Evolutionary conservation across 1,140 invertebrate genomes (phyloP).

Genomic region (Bombus polaris): DNA sequence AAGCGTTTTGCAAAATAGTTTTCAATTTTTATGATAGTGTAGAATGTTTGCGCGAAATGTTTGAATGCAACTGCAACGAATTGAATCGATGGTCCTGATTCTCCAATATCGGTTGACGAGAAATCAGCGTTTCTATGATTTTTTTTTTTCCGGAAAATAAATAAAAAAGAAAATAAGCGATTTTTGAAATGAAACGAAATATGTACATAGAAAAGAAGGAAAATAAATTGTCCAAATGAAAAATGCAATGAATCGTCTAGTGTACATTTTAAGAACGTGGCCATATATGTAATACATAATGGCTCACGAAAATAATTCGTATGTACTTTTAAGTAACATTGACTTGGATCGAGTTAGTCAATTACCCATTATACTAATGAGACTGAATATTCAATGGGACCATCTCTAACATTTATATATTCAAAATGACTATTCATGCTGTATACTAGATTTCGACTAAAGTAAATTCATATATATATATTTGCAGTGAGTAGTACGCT

Average conservation of each 20-base stretch:
- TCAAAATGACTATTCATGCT: too few relatives aligned
- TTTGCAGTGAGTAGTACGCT: too few relatives aligned
- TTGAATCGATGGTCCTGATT: neutral
- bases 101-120: neutral
- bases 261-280: neutral
- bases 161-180: neutral
- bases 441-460: too few relatives aligned
- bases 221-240: neutral
- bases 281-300: too few relatives aligned
- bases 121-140: neutral
- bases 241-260: neutral
- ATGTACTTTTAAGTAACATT: too few relatives aligned
- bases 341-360: too few relatives aligned
- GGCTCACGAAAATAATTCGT: too few relatives aligned
- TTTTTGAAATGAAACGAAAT: neutral
- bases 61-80: neutral
- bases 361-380: too few relatives aligned
- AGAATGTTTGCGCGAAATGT: neutral
- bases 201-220: neutral
- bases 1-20: neutral
- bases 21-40: neutral
- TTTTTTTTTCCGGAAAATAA: too few relatives aligned
- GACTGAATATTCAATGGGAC: too few relatives aligned
- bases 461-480: too few relatives aligned
- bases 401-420: too few relatives aligned